Conservation (phyloP, 1,140 invertebrate species). For the Aphis gossypii region DNA sequence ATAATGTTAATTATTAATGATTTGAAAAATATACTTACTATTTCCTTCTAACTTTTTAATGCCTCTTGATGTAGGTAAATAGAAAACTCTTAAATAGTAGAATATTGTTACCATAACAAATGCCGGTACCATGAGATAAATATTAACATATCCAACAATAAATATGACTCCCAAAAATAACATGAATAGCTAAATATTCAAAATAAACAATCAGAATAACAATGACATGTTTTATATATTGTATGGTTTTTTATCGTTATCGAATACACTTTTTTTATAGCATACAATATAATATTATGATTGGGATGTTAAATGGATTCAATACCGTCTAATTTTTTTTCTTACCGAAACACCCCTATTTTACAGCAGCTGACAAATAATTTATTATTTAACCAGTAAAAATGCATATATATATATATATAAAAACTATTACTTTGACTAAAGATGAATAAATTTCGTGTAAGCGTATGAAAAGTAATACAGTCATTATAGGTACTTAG, state of each 20-base stretch:
- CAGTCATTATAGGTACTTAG: not conserved
- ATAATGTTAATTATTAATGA: not conserved
- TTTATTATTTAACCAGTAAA: not conserved
- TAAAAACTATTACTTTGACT: no score
- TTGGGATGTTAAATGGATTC: no score
- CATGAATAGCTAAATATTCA: constrained; percentile 65
- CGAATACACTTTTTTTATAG: no score
- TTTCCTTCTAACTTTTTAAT: constrained; percentile 73
- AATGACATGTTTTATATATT: not conserved
- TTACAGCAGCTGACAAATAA: not conserved
- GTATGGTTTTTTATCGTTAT: not conserved
- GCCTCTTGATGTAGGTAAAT: constrained; percentile 71
- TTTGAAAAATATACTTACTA: constrained; percentile 65
- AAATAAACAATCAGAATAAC: not conserved
- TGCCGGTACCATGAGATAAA: constrained; percentile 66
- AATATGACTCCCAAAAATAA: constrained; percentile 73
- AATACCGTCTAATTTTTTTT: not conserved
- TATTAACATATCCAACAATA: constrained; percentile 66
- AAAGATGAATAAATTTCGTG: no score
- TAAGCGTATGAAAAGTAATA: no score
- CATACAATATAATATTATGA: no score
- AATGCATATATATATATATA: no score
- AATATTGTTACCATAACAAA: constrained; percentile 67
- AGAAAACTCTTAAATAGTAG: constrained; percentile 68
- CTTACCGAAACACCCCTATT: not conserved